Percentiles rank a stretch among this genome's conserved stretches.
These are phyloP conservation scores for Novumbra hubbsi DNA, from an alignment of 2,797 vertebrate species.

Conservation along the genomic window DNA sequence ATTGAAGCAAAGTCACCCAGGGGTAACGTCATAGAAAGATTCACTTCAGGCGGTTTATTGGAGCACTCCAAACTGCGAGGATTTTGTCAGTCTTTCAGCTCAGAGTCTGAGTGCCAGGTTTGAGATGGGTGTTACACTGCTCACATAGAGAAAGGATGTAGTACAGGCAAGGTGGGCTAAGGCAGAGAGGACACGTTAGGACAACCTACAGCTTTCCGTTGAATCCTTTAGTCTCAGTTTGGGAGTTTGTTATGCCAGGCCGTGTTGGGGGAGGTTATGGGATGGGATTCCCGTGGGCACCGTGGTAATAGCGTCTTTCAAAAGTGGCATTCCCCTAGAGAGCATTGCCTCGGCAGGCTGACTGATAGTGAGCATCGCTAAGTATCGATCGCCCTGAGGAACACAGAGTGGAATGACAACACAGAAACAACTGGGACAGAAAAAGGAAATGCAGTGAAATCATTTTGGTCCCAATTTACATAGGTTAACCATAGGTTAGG, in stretches of 20 bases:
- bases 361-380: conserved; percentile 45
- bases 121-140: no score
- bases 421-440: not conserved
- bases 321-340: conserved; percentile 48
- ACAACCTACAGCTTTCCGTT: not conserved
- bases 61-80: no score
- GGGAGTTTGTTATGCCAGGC: conserved; percentile 1
- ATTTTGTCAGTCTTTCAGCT: no score
- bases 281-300: conserved; percentile 37
- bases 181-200: not conserved
- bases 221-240: not conserved
- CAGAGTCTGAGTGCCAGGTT: no score
- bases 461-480: not conserved
- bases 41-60: no score
- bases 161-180: not conserved
- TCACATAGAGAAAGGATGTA: no score
- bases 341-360: conserved; percentile 31
- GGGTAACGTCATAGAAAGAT: no score
- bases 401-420: not conserved
- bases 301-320: conserved; percentile 55
- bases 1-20: not conserved
- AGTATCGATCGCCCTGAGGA: conserved; percentile 36
- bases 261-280: conserved; percentile 30
- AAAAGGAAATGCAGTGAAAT: not conserved
- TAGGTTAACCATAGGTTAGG: no score